These are phyloP conservation scores for Aspidiotus rigidus DNA, from an alignment of 2,888 invertebrate genomes.

Conservation along the genomic window DNA sequence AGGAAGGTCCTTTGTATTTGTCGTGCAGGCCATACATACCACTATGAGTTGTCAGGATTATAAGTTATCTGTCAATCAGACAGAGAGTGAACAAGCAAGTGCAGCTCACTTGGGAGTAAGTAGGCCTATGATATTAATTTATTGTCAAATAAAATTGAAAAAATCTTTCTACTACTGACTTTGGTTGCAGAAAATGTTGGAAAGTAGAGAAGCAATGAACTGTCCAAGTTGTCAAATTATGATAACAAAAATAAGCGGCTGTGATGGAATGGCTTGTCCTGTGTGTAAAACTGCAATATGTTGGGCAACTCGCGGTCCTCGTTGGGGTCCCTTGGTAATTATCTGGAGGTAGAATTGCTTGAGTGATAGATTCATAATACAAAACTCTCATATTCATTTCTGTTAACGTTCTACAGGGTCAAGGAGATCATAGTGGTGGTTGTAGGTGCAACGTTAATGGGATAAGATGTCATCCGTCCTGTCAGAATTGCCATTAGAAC, in stretches of 20 bases:
- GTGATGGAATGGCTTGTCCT: constrained; percentile 84
- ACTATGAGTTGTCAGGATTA: too few species aligned
- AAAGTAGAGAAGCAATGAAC: constrained; percentile 68
- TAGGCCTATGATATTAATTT: too few species aligned
- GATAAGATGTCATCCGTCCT: constrained; percentile 71
- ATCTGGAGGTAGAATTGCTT: too few species aligned
- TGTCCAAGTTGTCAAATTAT: constrained; percentile 80
- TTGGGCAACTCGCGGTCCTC: constrained; percentile 73
- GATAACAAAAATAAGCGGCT: constrained; percentile 85
- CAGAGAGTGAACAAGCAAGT: too few species aligned
- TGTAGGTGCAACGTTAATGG: constrained; percentile 73
- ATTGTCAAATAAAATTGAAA: too few species aligned
- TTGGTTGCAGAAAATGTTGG: constrained; percentile 25
- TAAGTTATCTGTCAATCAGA: too few species aligned
- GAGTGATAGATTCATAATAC: too few species aligned
- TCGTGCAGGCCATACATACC: too few species aligned
- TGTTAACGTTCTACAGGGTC: constrained; percentile 48
- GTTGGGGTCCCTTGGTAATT: constrained; percentile 55
- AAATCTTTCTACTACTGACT: too few species aligned
- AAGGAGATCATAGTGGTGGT: constrained; percentile 71
- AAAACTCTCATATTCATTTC: too few species aligned
- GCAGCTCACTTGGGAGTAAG: too few species aligned
- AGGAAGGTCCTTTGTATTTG: too few species aligned
- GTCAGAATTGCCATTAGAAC: constrained; percentile 71
- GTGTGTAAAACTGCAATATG: constrained; percentile 91